Base-by-base conservation (phyloP, 2,888 invertebrate species). In the Callyntrura guangdongensis region DNA sequence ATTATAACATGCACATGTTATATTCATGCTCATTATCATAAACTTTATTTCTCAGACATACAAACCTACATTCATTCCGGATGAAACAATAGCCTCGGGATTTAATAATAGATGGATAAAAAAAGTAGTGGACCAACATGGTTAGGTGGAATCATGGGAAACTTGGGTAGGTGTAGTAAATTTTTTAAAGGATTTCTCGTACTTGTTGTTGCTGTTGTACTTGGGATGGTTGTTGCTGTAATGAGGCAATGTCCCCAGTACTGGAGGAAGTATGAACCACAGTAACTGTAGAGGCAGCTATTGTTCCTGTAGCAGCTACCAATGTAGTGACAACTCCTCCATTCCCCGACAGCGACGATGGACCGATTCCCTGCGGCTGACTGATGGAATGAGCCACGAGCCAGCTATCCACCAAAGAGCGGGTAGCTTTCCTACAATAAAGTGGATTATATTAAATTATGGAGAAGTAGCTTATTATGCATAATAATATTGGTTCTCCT, bases 361-460 rank as follows among this genome's bases (percentile, higher is more conserved):
- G 93, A 67, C 74, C 90, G 59, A 91, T 86, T 20, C 83, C 91
- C 27, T 93, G 92, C 67, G 93, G 93, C 88, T 94, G 94, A 89
- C 94, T 94, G 53, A 94, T 97, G 93, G 98, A 97, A 95, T 98
- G 98, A 9, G 98, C 97, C 93, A 98, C 97, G 94, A 99, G 95
- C 99, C 99, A 99, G 94, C 97, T 97, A 95, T 99, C 98, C 94
- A 99, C 98, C 95, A 98, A 97, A 95, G 98, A 98, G 94, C 98
- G 96, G 93, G 98, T 98, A 94, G 98, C 98, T 96, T 99, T 98
- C 95, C 98, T 98, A 95, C 93, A 95, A 94, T 77, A 89, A 86
- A 61, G 36, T 36, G 36, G 22, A 77, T 45, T n/a, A 61, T 27
- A 25, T 36, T 12, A 36, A 36, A 53, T 2, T 4, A 36, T 36